A percentile compares a stretch with the other conserved stretches of the same genome.
phyloP scores from a whole-genome alignment of 2,113 vertebrate genomes.

The Boleophthalmus pectinirostris region DNA sequence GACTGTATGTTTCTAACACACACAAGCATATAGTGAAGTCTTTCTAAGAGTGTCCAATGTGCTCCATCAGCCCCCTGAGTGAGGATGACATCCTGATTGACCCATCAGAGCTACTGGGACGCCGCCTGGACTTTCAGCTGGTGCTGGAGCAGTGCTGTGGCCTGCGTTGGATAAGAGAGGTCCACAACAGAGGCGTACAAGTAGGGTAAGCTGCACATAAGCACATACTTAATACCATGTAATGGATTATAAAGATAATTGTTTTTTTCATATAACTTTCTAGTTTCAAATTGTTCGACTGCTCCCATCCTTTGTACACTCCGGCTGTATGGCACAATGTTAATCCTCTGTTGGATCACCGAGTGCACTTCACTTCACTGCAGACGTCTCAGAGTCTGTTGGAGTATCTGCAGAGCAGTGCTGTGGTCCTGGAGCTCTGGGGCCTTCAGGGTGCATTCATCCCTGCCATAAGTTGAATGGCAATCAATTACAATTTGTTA shows the following conservation, averaged over 20 bases:
- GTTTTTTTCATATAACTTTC: background rate
- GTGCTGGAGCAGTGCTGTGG: constrained; percentile 81
- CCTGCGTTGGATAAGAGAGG: constrained; percentile 83
- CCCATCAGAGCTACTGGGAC: constrained; percentile 83
- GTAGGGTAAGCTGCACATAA: constrained; percentile 72
- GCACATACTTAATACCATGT: background rate
- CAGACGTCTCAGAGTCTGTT: constrained; percentile 80
- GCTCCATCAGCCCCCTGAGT: constrained; percentile 65
- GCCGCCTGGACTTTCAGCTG: constrained; percentile 84
- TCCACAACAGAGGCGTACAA: constrained; percentile 79
- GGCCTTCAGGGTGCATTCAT: constrained; percentile 84
- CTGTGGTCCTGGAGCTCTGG: constrained; percentile 88
- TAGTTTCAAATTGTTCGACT: constrained; percentile 84
- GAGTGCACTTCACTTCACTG: constrained; percentile 77
- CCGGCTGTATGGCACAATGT: constrained; percentile 82
- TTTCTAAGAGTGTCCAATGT: background rate
- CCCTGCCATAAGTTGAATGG: background rate
- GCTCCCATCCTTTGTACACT: constrained; percentile 76
- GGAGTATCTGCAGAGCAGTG: constrained; percentile 84
- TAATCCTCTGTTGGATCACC: constrained; percentile 82
- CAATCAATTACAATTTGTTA: background rate
- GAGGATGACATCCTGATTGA: constrained; percentile 86
- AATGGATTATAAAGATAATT: background rate
- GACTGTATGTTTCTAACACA: constrained; percentile 73
- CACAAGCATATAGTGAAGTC: background rate